A percentile compares a stretch with the other conserved stretches of the same genome.
These are phyloP conservation scores for Apolygus lucorum DNA, from an alignment of 1,140 invertebrate genomes.

Conservation along the genomic window DNA sequence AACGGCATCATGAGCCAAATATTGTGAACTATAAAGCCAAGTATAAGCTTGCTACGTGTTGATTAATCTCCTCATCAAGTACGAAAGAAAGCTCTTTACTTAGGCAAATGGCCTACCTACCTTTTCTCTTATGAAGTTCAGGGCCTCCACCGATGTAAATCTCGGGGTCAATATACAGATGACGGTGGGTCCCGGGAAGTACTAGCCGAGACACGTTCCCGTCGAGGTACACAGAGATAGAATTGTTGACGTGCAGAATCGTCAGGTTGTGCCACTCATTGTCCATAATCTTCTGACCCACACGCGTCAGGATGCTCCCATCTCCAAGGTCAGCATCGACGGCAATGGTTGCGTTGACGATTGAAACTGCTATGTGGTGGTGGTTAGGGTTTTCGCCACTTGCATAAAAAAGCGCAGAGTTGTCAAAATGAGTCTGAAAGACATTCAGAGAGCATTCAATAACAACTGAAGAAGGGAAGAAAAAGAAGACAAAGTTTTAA, in stretches of 20 bases:
- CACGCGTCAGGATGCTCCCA: constrained; percentile 50
- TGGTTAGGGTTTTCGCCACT: constrained; percentile 71
- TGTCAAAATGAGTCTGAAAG: constrained; percentile 66
- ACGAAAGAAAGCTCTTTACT: too few species aligned
- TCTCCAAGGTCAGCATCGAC: constrained; percentile 77
- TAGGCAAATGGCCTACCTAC: too few species aligned
- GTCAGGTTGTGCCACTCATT: constrained; percentile 86
- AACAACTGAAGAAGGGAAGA: too few species aligned
- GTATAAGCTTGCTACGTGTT: too few species aligned
- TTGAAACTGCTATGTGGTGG: constrained; percentile 70
- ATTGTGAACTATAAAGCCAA: too few species aligned
- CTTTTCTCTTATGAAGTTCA: constrained; percentile 54
- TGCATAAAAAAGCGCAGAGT: constrained; percentile 78
- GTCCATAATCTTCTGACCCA: constrained; percentile 58
- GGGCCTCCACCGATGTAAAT: constrained; percentile 84
- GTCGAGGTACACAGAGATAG: constrained; percentile 64
- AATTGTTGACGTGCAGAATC: constrained; percentile 64
- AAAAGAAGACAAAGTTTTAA: too few species aligned
- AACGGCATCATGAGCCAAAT: too few species aligned
- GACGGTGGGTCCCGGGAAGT: constrained; percentile 57
- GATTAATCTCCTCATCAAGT: too few species aligned
- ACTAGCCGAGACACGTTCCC: constrained; percentile 55
- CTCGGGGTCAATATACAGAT: constrained; percentile 84
- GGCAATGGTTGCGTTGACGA: constrained; percentile 65
- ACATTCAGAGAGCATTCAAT: too few species aligned